Evolutionary conservation across 2,888 invertebrate genomes (phyloP).

Genomic region (Exephanes ischioxanthus): DNA sequence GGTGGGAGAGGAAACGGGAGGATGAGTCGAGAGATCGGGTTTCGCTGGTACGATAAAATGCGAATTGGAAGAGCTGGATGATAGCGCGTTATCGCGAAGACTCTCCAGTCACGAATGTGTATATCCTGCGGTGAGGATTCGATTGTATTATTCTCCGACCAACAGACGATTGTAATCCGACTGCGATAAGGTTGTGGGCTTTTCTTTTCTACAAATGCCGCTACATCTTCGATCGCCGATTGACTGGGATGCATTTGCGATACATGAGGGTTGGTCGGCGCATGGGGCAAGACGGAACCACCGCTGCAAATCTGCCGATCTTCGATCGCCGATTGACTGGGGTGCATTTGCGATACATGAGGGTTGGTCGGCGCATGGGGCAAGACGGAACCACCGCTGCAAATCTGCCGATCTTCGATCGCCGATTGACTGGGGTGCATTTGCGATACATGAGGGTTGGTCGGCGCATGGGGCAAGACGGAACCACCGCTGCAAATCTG

Average conservation of each 20-base stretch:
- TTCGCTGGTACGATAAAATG: constrained; percentile 60
- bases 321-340: constrained; percentile 17
- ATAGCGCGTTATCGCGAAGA: constrained; percentile 61
- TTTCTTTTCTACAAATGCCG: constrained; percentile 20
- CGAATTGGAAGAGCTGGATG: constrained; percentile 65
- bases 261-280: background rate
- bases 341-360: constrained; percentile 1
- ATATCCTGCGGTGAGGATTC: constrained; percentile 6
- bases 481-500: no score
- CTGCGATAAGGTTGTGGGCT: background rate
- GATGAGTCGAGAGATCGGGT: constrained; percentile 54
- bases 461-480: no score
- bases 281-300: no score
- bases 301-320: background rate
- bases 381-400: no score
- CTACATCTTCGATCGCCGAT: constrained; percentile 12
- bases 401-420: no score
- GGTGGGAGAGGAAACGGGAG: constrained; percentile 33
- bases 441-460: background rate
- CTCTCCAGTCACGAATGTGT: constrained; percentile 49
- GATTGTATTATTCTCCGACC: constrained; percentile 56
- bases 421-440: constrained; percentile 27
- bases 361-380: no score
- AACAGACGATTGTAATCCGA: constrained; percentile 55
- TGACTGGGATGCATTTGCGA: constrained; percentile 22